These are phyloP conservation scores for Xiphophorus birchmanni DNA, from an alignment of 2,797 vertebrate species.

Conservation along the genomic window DNA sequence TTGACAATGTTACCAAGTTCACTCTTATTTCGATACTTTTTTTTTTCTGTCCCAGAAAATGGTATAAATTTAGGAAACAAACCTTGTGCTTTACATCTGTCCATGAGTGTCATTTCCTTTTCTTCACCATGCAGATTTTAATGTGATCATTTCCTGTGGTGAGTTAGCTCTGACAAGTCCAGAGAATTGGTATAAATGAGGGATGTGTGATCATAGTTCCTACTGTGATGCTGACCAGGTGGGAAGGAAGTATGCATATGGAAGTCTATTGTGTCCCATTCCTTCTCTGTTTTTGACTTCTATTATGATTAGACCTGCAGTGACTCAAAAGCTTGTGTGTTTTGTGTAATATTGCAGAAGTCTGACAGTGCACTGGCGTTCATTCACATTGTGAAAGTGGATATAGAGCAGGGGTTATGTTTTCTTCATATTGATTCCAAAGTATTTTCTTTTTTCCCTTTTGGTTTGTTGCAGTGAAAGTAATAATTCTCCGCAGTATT, in stretches of 20 bases:
- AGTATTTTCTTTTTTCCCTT: not conserved
- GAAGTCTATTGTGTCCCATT: slow-evolving; percentile 71
- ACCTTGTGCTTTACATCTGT: not conserved
- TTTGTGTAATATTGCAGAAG: not conserved
- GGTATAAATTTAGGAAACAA: not conserved
- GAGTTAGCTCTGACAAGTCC: slow-evolving; percentile 18
- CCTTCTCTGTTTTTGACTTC: slow-evolving; percentile 18
- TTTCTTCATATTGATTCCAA: not conserved
- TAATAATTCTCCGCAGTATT: not conserved
- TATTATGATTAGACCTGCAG: slow-evolving; percentile 27
- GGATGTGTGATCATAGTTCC: slow-evolving; percentile 81
- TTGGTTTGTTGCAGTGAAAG: not conserved
- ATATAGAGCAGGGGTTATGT: not conserved
- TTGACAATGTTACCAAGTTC: slow-evolving; percentile 12
- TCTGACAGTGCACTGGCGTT: slow-evolving; percentile 18
- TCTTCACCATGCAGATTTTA: slow-evolving; percentile 42
- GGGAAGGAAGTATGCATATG: slow-evolving; percentile 80
- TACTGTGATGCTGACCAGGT: slow-evolving; percentile 76
- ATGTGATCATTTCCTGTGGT: slow-evolving; percentile 58
- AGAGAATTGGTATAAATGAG: slow-evolving; percentile 46
- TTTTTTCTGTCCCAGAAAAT: not conserved
- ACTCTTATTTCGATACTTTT: not conserved
- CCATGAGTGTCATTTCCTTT: slow-evolving; percentile 41
- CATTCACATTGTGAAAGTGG: slow-evolving; percentile 3
- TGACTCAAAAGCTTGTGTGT: not conserved